A percentile compares a stretch with the other conserved stretches of the same genome.
phyloP scores from a whole-genome alignment of 2,888 invertebrate species.

The Pachliopta kotzebuea region DNA sequence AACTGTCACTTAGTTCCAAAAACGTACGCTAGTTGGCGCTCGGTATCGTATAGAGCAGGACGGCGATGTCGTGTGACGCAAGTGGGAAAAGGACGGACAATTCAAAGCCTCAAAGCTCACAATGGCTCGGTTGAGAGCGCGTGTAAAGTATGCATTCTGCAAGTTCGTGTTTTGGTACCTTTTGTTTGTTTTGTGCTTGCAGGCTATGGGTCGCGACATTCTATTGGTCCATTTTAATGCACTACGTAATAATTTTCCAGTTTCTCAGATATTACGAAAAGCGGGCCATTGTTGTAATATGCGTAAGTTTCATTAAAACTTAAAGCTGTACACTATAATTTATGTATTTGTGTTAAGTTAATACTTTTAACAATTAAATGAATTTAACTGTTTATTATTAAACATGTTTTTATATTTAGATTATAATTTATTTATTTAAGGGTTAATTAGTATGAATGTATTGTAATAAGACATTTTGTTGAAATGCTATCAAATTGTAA shows the following conservation, averaged over 20 bases:
- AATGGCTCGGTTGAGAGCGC: constrained; percentile 30
- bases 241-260: constrained; percentile 19
- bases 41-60: constrained; percentile 42
- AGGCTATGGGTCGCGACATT: constrained; percentile 22
- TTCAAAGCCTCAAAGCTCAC: constrained; percentile 42
- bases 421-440: too few species aligned
- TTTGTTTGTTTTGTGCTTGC: constrained; percentile 33
- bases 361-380: too few species aligned
- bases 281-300: not conserved
- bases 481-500: too few species aligned
- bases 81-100: constrained; percentile 32
- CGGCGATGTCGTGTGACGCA: constrained; percentile 18
- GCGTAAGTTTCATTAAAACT: not conserved
- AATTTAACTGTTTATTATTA: too few species aligned
- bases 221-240: constrained; percentile 29
- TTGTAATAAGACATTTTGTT: too few species aligned
- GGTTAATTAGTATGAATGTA: too few species aligned
- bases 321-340: not conserved
- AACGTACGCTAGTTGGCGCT: constrained; percentile 63
- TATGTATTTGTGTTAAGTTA: not conserved
- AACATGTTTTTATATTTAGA: too few species aligned
- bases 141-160: constrained; percentile 33
- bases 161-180: constrained; percentile 33
- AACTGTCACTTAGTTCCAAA: constrained; percentile 64
- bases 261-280: constrained; percentile 8